Evolutionary conservation across 1,140 invertebrate species (phyloP).

Genomic region (Pogonus chalceus): DNA sequence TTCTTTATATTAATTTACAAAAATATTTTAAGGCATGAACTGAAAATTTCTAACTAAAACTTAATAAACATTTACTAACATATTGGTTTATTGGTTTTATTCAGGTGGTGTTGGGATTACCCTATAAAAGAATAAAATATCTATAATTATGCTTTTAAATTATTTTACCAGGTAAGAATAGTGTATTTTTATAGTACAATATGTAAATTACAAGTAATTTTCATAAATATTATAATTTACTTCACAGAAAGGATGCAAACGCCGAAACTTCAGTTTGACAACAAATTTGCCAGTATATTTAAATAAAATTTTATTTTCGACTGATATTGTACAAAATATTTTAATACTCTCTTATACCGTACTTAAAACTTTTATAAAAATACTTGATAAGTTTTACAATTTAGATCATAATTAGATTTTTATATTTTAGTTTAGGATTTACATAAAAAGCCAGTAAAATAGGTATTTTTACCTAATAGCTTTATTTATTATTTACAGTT

Average conservation of each 20-base stretch:
- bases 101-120: slow-evolving; percentile 3
- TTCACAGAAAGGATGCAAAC: neutral
- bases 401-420: neutral
- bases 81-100: too few relatives aligned
- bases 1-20: too few relatives aligned
- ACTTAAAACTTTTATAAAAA: neutral
- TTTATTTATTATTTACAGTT: too few relatives aligned
- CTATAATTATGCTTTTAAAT: neutral
- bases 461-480: neutral
- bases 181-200: neutral
- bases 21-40: too few relatives aligned
- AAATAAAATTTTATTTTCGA: neutral
- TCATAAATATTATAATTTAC: neutral
- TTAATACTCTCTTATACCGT: neutral
- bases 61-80: too few relatives aligned
- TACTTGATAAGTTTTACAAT: neutral
- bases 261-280: slow-evolving; percentile 2
- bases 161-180: neutral
- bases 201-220: neutral
- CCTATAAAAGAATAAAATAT: neutral
- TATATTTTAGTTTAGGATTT: neutral
- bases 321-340: neutral
- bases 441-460: neutral
- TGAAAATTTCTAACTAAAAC: too few relatives aligned
- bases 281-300: neutral